A percentile compares a stretch with the other conserved stretches of the same genome.
Evolutionary conservation across 2,888 invertebrate genomes (phyloP).

Genomic region (Osmoderma eremita): DNA sequence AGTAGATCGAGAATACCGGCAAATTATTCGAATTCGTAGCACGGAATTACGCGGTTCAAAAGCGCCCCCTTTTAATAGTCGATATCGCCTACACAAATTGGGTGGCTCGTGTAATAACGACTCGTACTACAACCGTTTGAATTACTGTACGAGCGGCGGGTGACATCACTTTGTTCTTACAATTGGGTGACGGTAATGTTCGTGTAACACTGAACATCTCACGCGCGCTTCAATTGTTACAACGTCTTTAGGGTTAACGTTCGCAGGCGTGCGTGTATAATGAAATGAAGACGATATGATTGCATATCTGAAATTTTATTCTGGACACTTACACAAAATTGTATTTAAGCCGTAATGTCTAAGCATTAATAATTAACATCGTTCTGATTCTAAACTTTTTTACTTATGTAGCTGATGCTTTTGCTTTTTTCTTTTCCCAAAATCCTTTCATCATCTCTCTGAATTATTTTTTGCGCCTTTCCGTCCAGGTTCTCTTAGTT

Average conservation of each 20-base stretch:
- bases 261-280: background rate
- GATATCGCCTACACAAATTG: constrained; percentile 31
- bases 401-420: too few relatives aligned
- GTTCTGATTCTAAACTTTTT: too few relatives aligned
- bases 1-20: background rate
- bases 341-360: background rate
- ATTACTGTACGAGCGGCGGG: constrained; percentile 24
- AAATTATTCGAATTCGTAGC: constrained; percentile 30
- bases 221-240: background rate
- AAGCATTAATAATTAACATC: too few relatives aligned
- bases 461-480: too few relatives aligned
- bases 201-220: constrained; percentile 11
- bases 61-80: constrained; percentile 13
- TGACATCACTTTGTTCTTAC: constrained; percentile 25
- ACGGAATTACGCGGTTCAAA: constrained; percentile 24
- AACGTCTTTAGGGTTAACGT: background rate
- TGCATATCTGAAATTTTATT: background rate
- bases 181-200: constrained; percentile 28
- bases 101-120: constrained; percentile 28
- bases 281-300: constrained; percentile 5
- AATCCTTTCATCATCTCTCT: too few relatives aligned
- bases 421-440: too few relatives aligned
- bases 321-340: background rate
- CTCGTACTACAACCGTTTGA: constrained; percentile 28
- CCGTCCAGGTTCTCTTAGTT: too few relatives aligned